A percentile compares a stretch with the other conserved stretches of the same genome.
Evolutionary conservation across 2,888 invertebrate genomes (phyloP).

Genomic region (Ophion slaviceki): DNA sequence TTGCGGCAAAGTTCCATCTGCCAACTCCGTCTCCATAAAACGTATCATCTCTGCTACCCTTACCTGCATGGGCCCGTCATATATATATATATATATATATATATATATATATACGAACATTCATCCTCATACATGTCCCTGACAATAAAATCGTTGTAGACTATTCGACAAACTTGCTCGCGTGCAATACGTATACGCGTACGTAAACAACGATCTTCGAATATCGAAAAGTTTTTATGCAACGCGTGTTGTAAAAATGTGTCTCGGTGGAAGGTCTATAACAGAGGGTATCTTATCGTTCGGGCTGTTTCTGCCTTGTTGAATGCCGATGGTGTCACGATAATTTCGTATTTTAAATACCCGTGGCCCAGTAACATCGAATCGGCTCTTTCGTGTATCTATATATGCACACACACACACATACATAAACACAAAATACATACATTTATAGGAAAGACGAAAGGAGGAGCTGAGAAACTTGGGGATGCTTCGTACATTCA

Average conservation of each 20-base stretch:
- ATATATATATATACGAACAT: not conserved
- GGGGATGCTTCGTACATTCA: conserved; percentile 24
- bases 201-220: not conserved
- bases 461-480: conserved; percentile 47
- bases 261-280: too few relatives aligned
- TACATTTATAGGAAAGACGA: conserved; percentile 15
- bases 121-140: not conserved
- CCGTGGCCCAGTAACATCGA: conserved; percentile 51
- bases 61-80: not conserved
- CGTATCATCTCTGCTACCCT: not conserved
- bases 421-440: too few relatives aligned
- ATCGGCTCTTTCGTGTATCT: conserved; percentile 3
- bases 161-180: not conserved
- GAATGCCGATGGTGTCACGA: conserved; percentile 63
- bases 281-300: conserved; percentile 38
- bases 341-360: conserved; percentile 63
- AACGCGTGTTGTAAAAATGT: not conserved
- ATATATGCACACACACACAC: not conserved
- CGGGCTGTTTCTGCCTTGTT: conserved; percentile 52
- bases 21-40: conserved; percentile 25
- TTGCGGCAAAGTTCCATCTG: not conserved
- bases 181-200: not conserved
- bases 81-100: not conserved
- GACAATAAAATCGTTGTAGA: not conserved
- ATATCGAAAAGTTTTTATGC: not conserved